Conservation (phyloP, 1,140 invertebrate genomes). For the Phthorimaea operculella region DNA sequence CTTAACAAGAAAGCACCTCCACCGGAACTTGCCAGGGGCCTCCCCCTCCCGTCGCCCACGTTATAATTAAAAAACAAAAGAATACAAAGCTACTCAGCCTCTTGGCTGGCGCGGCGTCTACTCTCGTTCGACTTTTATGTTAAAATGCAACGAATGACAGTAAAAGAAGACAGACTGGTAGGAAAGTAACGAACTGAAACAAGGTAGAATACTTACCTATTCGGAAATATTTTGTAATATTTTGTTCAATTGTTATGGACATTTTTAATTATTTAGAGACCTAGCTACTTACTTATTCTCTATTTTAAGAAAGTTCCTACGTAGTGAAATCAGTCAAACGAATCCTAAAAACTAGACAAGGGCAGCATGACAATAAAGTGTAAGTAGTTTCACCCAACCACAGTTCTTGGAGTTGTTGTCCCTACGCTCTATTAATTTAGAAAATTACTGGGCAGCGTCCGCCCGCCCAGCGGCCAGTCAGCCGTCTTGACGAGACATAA, state of each 20-base stretch:
- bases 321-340: no score
- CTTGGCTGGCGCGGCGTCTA: conserved; percentile 34
- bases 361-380: no score
- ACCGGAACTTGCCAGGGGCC: conserved; percentile 41
- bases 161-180: background rate
- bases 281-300: no score
- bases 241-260: no score
- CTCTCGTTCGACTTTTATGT: conserved; percentile 35
- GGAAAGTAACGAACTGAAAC: no score
- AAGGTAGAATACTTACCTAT: no score
- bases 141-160: conserved; percentile 40
- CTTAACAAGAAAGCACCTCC: conserved; percentile 64
- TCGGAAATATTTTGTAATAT: no score
- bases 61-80: conserved; percentile 69
- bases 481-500: background rate
- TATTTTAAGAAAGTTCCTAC: no score
- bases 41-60: conserved; percentile 38
- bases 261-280: no score
- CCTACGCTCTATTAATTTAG: background rate
- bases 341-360: no score
- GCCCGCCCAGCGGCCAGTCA: background rate
- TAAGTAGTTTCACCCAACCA: no score
- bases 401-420: no score
- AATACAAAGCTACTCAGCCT: conserved; percentile 64
- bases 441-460: background rate